These are phyloP conservation scores for Lophius americanus DNA, from an alignment of 2,797 vertebrate species.

Conservation along the genomic window DNA sequence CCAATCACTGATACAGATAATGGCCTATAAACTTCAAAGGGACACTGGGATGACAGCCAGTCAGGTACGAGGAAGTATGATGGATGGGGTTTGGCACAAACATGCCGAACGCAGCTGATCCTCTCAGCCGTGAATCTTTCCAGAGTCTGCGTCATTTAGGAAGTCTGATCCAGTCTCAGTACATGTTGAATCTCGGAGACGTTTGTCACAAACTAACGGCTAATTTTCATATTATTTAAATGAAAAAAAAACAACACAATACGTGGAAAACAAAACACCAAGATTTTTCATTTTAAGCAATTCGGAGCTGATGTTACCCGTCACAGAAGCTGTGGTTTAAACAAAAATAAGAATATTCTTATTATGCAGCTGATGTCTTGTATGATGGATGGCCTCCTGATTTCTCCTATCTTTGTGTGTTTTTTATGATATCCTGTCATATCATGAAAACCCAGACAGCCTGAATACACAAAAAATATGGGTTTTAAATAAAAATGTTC, in stretches of 20 bases:
- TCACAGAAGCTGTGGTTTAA: background rate
- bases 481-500: too few species aligned
- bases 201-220: background rate
- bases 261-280: background rate
- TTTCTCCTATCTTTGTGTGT: too few species aligned
- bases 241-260: background rate
- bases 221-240: background rate
- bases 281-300: background rate
- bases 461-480: too few species aligned
- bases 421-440: too few species aligned
- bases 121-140: slow-evolving; percentile 17
- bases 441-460: too few species aligned
- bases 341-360: slow-evolving; percentile 6
- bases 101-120: slow-evolving; percentile 5
- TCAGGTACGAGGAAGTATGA: slow-evolving; percentile 9
- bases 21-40: slow-evolving; percentile 43
- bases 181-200: background rate
- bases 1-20: slow-evolving; percentile 37
- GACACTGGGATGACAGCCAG: slow-evolving; percentile 26
- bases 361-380: too few species aligned
- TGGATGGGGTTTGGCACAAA: slow-evolving; percentile 26
- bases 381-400: too few species aligned
- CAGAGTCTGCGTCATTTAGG: slow-evolving; percentile 3
- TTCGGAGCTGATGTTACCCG: too few species aligned
- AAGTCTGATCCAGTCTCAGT: background rate